These are phyloP conservation scores for Carassius carassius DNA, from an alignment of 2,113 vertebrate genomes.

Conservation along the genomic window DNA sequence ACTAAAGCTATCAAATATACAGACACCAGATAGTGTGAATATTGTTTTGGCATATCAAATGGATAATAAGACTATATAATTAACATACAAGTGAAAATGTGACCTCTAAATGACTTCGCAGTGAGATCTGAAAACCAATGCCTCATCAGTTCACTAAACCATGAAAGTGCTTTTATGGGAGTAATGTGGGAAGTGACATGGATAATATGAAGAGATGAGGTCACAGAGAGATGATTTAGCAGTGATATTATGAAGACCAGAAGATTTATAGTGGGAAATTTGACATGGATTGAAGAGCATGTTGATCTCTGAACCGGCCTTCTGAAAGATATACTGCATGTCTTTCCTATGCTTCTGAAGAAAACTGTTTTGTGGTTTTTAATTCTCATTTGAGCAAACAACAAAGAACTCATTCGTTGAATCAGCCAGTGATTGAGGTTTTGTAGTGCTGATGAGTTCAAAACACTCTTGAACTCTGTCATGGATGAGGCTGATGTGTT, in stretches of 20 bases:
- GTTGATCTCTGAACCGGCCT: background rate
- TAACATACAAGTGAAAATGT: background rate
- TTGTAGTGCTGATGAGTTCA: background rate
- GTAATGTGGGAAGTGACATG: background rate
- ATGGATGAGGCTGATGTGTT: background rate
- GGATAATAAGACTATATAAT: background rate
- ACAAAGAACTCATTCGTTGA: background rate
- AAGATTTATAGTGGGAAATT: background rate
- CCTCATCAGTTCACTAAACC: conserved; percentile 21
- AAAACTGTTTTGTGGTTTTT: background rate
- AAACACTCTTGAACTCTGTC: background rate
- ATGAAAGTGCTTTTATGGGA: conserved; percentile 9
- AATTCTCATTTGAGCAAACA: background rate
- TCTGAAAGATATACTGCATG: background rate
- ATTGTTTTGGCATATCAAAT: background rate
- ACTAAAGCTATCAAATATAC: background rate
- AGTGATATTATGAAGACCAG: background rate
- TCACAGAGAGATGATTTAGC: background rate
- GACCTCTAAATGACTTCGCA: background rate
- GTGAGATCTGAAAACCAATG: conserved; percentile 14
- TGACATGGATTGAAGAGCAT: background rate
- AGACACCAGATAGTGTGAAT: background rate
- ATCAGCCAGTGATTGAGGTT: conserved; percentile 8
- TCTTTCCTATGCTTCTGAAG: background rate
- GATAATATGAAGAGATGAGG: background rate